Conservation (phyloP, 2,797 vertebrate species). For the Gouania willdenowi region DNA sequence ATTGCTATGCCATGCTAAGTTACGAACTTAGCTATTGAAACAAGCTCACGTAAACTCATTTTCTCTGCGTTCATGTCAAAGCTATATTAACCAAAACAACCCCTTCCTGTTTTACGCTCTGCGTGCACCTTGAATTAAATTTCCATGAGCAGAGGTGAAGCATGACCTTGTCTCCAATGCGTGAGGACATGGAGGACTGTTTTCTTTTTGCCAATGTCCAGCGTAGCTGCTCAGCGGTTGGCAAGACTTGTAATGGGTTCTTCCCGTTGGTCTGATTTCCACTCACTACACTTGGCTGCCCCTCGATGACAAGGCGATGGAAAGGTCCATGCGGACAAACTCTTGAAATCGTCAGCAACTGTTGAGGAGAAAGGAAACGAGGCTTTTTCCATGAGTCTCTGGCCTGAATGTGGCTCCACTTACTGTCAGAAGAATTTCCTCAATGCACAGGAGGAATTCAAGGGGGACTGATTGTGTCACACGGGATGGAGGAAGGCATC, state of each 20-base stretch:
- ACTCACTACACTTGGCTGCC: constrained; percentile 26
- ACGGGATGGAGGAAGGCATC: constrained; percentile 18
- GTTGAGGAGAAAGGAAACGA: constrained; percentile 39
- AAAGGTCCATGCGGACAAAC: constrained; percentile 30
- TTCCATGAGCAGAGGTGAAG: neutral
- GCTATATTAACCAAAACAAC: neutral
- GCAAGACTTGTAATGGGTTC: constrained; percentile 1
- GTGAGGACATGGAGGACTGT: constrained; percentile 27
- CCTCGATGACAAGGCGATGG: constrained; percentile 27
- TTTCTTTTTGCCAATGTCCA: constrained; percentile 17
- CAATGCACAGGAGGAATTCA: constrained; percentile 35
- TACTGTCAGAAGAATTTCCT: constrained; percentile 54
- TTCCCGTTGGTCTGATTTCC: constrained; percentile 26
- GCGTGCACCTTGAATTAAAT: neutral
- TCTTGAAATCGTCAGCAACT: constrained; percentile 44
- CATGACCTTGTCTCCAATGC: constrained; percentile 1
- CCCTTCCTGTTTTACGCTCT: constrained; percentile 4
- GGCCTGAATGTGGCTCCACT: constrained; percentile 49
- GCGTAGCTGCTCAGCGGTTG: constrained; percentile 13
- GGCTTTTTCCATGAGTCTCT: constrained; percentile 19
- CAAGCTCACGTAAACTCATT: neutral
- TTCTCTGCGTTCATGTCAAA: neutral
- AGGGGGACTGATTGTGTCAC: constrained; percentile 14
- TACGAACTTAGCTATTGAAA: no score
- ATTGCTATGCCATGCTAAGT: no score